Evolutionary conservation across 1,140 invertebrate species (phyloP).

Genomic region (Drosophila orena): DNA sequence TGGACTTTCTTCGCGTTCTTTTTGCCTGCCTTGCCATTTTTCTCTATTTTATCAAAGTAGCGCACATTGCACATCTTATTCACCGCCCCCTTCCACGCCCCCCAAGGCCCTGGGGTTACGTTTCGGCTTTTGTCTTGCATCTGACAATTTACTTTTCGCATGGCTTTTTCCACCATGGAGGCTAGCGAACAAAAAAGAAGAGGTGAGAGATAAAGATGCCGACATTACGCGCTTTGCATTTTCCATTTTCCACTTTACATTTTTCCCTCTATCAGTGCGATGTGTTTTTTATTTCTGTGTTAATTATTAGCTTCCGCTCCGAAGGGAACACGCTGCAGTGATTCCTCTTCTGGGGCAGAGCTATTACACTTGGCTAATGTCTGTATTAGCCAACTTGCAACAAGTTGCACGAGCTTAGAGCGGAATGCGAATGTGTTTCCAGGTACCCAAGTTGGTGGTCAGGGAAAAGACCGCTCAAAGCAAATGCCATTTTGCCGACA

Average conservation of each 20-base stretch:
- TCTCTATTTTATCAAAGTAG: conserved; percentile 49
- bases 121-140: conserved; percentile 70
- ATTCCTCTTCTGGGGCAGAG: conserved; percentile 7
- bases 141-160: conserved; percentile 64
- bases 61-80: conserved; percentile 51
- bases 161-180: conserved; percentile 35
- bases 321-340: conserved; percentile 37
- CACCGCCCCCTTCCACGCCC: conserved; percentile 11
- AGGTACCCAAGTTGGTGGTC: conserved; percentile 12
- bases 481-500: neutral
- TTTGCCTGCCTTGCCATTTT: conserved; percentile 23
- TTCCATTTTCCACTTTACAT: conserved; percentile 54
- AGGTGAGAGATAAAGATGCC: conserved; percentile 56
- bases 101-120: conserved; percentile 38
- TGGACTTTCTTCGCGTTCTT: conserved; percentile 65
- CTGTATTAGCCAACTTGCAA: conserved; percentile 34
- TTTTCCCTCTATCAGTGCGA: conserved; percentile 33
- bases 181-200: conserved; percentile 10
- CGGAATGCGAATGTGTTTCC: conserved; percentile 33
- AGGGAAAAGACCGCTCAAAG: conserved; percentile 3
- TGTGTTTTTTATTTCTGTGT: conserved; percentile 50
- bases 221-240: conserved; percentile 69
- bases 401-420: conserved; percentile 40
- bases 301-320: conserved; percentile 76
- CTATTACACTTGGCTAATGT: conserved; percentile 31